Evolutionary conservation across 2,113 vertebrate genomes (phyloP).

Genomic region (Cyphomyrus discorhynchus): DNA sequence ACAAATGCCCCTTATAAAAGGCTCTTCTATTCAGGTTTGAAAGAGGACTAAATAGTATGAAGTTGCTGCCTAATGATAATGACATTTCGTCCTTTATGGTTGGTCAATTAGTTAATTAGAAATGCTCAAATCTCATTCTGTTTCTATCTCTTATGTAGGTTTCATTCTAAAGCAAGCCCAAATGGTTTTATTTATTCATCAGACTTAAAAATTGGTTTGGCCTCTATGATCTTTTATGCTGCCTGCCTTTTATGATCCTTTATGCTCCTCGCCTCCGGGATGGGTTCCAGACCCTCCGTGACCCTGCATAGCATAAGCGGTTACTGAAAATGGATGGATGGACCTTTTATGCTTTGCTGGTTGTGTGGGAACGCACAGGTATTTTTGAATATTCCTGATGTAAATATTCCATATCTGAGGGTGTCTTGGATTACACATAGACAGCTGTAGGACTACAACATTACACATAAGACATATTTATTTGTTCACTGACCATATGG

Average conservation of each 20-base stretch:
- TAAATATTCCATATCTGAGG: neutral
- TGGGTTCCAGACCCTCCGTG: neutral
- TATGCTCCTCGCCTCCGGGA: neutral
- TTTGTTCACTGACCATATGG: neutral
- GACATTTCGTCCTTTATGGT: neutral
- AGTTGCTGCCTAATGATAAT: neutral
- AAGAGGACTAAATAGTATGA: neutral
- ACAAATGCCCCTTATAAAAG: neutral
- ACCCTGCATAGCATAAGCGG: neutral
- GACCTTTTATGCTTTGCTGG: neutral
- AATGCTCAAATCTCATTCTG: neutral
- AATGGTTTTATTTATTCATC: neutral
- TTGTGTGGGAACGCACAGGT: neutral
- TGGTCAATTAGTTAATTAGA: constrained; percentile 13
- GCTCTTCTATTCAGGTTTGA: neutral
- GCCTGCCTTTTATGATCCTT: neutral
- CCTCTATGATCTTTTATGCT: neutral
- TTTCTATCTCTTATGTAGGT: neutral
- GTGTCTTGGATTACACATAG: neutral
- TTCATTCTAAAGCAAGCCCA: neutral
- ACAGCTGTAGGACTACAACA: neutral
- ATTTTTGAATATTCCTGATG: neutral
- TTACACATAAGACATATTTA: neutral
- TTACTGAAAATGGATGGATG: neutral
- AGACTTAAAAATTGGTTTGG: neutral